Evolutionary conservation across 2,113 vertebrate genomes (phyloP).

Genomic region (Strix uralensis): DNA sequence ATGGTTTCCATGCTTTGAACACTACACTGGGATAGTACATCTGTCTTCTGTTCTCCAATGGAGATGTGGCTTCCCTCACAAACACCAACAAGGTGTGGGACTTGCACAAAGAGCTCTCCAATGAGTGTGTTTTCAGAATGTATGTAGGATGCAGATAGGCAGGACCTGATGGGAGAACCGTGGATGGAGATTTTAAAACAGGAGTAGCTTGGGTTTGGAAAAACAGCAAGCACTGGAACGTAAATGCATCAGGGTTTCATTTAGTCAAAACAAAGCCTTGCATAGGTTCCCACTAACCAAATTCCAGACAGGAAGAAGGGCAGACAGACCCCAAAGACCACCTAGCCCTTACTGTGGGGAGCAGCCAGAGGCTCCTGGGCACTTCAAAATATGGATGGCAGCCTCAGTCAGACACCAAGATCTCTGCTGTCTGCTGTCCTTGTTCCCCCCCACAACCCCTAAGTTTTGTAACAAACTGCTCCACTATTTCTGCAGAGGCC

Average conservation of each 20-base stretch:
- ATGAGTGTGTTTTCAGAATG: neutral
- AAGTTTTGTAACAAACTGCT: neutral
- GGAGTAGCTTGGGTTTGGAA: neutral
- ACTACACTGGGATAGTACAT: neutral
- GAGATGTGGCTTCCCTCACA: neutral
- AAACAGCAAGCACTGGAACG: neutral
- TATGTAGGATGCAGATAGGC: neutral
- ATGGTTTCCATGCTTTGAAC: neutral
- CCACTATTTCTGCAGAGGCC: neutral
- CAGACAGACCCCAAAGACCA: neutral
- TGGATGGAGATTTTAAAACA: neutral
- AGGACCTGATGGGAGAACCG: neutral
- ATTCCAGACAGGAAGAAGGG: neutral
- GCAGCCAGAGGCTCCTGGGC: neutral
- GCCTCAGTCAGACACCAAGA: neutral
- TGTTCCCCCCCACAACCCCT: neutral
- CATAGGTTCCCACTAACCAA: neutral
- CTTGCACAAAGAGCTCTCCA: neutral
- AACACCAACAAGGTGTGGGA: neutral
- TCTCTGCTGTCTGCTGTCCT: neutral
- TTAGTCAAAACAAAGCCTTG: neutral
- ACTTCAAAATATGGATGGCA: neutral
- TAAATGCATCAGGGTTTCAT: neutral
- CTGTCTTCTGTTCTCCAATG: neutral
- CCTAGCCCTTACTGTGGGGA: neutral